Evolutionary conservation across 2,888 invertebrate genomes (phyloP).

Genomic region (Notodonta ziczac): DNA sequence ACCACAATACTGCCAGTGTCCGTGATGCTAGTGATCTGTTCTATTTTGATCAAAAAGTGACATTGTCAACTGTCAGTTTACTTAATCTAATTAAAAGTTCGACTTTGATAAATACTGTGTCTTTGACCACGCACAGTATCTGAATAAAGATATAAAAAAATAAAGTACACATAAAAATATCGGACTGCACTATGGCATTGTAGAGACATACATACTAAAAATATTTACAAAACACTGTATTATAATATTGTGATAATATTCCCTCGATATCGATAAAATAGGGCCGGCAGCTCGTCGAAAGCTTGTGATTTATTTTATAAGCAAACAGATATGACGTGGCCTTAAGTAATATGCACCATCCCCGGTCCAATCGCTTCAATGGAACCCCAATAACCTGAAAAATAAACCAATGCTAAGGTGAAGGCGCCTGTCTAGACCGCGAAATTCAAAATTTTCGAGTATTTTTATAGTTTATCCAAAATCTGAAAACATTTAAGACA

Average conservation of each 20-base stretch:
- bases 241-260: conserved; percentile 21
- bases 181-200: conserved; percentile 25
- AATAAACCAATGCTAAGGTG: conserved; percentile 12
- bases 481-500: too few relatives aligned
- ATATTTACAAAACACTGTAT: conserved; percentile 29
- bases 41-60: too few relatives aligned
- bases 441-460: too few relatives aligned
- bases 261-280: conserved; percentile 27
- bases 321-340: conserved; percentile 42
- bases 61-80: too few relatives aligned
- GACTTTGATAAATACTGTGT: conserved; percentile 27
- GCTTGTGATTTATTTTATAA: conserved; percentile 34
- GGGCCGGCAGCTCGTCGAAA: conserved; percentile 25
- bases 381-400: conserved; percentile 55
- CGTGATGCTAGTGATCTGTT: too few relatives aligned
- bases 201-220: too few relatives aligned
- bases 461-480: too few relatives aligned
- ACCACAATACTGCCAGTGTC: too few relatives aligned
- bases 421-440: too few relatives aligned
- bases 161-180: conserved; percentile 37
- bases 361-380: conserved; percentile 52
- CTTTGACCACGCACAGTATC: conserved; percentile 14
- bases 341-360: conserved; percentile 62
- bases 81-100: background rate
- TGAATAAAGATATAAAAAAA: conserved; percentile 21